Conservation (phyloP, 2,113 vertebrate species). For the Recurvirostra avosetta region DNA sequence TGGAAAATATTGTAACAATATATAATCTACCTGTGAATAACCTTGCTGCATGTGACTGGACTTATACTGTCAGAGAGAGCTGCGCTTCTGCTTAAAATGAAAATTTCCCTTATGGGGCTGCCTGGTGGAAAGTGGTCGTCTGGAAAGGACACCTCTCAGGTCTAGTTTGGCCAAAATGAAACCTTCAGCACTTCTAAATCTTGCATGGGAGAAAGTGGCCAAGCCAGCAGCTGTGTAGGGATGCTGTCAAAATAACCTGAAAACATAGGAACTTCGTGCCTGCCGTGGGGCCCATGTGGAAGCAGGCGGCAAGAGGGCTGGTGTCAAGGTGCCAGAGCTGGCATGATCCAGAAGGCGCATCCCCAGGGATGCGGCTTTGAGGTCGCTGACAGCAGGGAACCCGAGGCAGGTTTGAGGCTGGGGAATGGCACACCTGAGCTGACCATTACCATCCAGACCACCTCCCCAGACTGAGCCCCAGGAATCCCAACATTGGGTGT, state of each 20-base stretch:
- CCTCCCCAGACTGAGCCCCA: fast-evolving
- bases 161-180: background rate
- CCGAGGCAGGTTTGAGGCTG: background rate
- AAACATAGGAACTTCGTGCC: background rate
- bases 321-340: background rate
- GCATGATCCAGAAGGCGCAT: fast-evolving
- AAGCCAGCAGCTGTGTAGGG: background rate
- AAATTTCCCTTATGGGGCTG: background rate
- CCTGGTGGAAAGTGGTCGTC: background rate
- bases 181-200: background rate
- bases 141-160: background rate
- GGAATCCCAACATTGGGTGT: background rate
- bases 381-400: background rate
- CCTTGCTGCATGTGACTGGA: background rate
- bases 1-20: background rate
- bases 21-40: background rate
- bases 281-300: fast-evolving
- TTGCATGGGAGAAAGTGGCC: background rate
- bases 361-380: background rate
- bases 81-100: background rate
- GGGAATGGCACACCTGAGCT: background rate
- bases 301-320: background rate
- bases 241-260: background rate
- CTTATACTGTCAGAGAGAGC: background rate
- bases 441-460: fast-evolving